Evolutionary conservation across 1,140 invertebrate species (phyloP).

Genomic region (Octopus sinensis): DNA sequence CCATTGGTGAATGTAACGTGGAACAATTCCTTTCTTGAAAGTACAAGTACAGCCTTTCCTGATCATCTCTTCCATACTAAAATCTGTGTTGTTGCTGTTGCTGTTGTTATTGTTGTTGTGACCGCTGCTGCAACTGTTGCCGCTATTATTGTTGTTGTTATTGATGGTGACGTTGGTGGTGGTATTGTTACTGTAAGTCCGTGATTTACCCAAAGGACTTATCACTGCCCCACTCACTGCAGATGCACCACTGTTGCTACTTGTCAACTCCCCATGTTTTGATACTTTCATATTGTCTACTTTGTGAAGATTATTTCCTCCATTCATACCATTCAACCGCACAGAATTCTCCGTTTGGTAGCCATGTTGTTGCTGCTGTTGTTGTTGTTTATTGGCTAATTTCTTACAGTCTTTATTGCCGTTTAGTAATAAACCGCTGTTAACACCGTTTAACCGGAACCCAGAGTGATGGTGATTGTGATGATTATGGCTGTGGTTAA

Average conservation of each 20-base stretch:
- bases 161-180: background rate
- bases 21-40: background rate
- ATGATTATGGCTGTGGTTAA: background rate
- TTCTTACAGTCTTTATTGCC: background rate
- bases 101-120: background rate
- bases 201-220: background rate
- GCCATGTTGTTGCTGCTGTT: background rate
- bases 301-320: background rate
- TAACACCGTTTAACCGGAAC: background rate
- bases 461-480: slow-evolving; percentile 9
- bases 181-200: background rate
- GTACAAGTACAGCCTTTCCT: slow-evolving; percentile 3
- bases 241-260: no score
- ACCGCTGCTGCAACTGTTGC: background rate
- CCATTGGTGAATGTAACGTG: slow-evolving; percentile 38
- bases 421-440: background rate
- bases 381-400: background rate
- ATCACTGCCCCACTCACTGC: background rate
- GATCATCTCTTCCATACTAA: background rate
- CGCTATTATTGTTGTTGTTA: background rate
- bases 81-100: background rate
- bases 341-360: background rate
- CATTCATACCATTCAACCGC: background rate
- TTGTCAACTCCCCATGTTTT: background rate
- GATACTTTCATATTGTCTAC: background rate